These are phyloP conservation scores for Hycleus phaleratus DNA, from an alignment of 1,140 invertebrate genomes.

Conservation along the genomic window DNA sequence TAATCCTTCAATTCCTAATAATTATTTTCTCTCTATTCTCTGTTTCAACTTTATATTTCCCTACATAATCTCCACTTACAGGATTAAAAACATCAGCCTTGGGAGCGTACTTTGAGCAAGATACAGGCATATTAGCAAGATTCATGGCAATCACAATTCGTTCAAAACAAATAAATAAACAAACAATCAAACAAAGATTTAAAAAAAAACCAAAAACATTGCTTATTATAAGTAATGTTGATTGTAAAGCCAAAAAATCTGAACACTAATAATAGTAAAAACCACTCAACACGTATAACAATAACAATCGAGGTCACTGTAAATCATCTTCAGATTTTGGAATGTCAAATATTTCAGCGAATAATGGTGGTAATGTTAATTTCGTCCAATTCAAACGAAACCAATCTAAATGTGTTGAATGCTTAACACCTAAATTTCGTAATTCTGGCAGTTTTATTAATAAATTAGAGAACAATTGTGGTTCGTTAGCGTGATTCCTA, in stretches of 20 bases:
- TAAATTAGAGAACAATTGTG: conserved; percentile 59
- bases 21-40: background rate
- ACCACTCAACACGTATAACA: background rate
- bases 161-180: background rate
- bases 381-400: conserved; percentile 82
- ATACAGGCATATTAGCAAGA: conserved; percentile 21
- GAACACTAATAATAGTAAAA: conserved; percentile 2
- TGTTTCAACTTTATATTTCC: no score
- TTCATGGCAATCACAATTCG: conserved; percentile 21
- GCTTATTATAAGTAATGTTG: background rate
- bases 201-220: no score
- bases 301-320: conserved; percentile 44
- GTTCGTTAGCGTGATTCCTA: conserved; percentile 37
- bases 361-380: conserved; percentile 81
- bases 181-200: conserved; percentile 7
- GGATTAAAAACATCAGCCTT: conserved; percentile 18
- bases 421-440: conserved; percentile 71
- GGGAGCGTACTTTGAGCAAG: conserved; percentile 26
- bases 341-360: conserved; percentile 97
- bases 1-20: conserved; percentile 7
- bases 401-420: conserved; percentile 83
- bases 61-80: no score
- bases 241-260: conserved; percentile 12
- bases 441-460: conserved; percentile 72
- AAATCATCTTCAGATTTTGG: conserved; percentile 79